Evolutionary conservation across 2,113 vertebrate genomes (phyloP).

Genomic region (Cottus gobio): DNA sequence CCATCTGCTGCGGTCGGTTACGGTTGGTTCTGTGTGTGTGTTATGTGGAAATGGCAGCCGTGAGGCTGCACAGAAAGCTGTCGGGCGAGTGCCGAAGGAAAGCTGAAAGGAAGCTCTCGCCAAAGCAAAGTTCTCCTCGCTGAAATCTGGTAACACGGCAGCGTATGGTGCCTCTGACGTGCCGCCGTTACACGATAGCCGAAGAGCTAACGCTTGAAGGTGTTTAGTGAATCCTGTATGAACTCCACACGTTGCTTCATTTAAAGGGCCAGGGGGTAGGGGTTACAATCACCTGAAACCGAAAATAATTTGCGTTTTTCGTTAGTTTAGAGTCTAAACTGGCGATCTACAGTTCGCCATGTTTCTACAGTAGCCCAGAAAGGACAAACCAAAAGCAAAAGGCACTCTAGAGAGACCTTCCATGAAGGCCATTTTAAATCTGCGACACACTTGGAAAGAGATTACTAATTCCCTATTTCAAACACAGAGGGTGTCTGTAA

Average conservation of each 20-base stretch:
- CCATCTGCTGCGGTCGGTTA: constrained; percentile 19
- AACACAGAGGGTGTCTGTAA: not conserved
- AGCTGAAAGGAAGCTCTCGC: not conserved
- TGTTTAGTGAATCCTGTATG: not conserved
- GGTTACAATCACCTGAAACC: not conserved
- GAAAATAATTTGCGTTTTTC: not conserved
- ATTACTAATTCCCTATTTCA: not conserved
- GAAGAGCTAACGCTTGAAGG: not conserved
- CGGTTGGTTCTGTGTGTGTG: not conserved
- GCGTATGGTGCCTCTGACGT: not conserved
- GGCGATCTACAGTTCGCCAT: not conserved
- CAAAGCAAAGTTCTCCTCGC: not conserved
- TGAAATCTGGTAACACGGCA: not conserved
- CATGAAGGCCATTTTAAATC: too few relatives aligned
- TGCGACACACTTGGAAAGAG: too few relatives aligned
- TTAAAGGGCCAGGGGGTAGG: too few relatives aligned
- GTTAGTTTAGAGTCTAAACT: too few relatives aligned
- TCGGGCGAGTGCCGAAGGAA: not conserved
- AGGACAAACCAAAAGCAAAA: too few relatives aligned
- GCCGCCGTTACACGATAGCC: not conserved
- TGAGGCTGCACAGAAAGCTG: not conserved
- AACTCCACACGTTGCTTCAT: too few relatives aligned
- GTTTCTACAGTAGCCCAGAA: too few relatives aligned
- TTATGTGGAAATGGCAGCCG: not conserved
- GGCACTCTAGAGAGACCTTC: too few relatives aligned